These are phyloP conservation scores for Valencia hispanica DNA, from an alignment of 2,797 vertebrate species.

Conservation along the genomic window DNA sequence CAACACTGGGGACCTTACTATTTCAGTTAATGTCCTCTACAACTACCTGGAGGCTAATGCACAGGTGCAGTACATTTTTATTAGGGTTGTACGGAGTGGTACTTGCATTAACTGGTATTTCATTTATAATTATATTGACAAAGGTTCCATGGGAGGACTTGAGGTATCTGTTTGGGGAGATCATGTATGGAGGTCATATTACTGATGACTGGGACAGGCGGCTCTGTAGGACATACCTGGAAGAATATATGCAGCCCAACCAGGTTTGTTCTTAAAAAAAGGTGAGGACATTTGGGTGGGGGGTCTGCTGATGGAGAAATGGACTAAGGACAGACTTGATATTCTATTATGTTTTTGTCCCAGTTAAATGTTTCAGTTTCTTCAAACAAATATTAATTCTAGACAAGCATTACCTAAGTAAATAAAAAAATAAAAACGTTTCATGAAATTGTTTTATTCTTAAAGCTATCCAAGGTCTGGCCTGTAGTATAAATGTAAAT, in stretches of 20 bases:
- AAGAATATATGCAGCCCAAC: slow-evolving; percentile 87
- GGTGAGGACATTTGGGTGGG: not conserved
- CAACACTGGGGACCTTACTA: slow-evolving; percentile 82
- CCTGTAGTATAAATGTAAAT: not conserved
- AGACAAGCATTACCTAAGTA: not conserved
- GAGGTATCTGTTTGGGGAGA: slow-evolving; percentile 85
- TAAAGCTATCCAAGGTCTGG: not conserved
- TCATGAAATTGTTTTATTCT: no score
- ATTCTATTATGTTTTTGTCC: not conserved
- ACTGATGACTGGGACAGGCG: slow-evolving; percentile 85
- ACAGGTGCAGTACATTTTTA: slow-evolving; percentile 65
- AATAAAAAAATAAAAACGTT: no score
- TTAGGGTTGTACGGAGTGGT: not conserved
- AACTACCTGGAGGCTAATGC: slow-evolving; percentile 85
- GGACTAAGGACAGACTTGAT: not conserved
- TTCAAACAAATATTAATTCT: not conserved
- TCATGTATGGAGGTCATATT: slow-evolving; percentile 85
- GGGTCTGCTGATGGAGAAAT: slow-evolving; percentile 12
- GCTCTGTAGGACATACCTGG: slow-evolving; percentile 84
- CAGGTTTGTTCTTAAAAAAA: slow-evolving; percentile 53
- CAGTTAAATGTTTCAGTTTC: no score
- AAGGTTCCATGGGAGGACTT: slow-evolving; percentile 85
- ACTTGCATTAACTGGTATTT: slow-evolving; percentile 15
- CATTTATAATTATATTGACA: slow-evolving; percentile 16
- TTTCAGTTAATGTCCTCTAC: slow-evolving; percentile 81